Percentiles rank a stretch among this genome's conserved stretches.
These are phyloP conservation scores for Thymelicus lineola DNA, from an alignment of 2,888 invertebrate genomes.

Conservation along the genomic window DNA sequence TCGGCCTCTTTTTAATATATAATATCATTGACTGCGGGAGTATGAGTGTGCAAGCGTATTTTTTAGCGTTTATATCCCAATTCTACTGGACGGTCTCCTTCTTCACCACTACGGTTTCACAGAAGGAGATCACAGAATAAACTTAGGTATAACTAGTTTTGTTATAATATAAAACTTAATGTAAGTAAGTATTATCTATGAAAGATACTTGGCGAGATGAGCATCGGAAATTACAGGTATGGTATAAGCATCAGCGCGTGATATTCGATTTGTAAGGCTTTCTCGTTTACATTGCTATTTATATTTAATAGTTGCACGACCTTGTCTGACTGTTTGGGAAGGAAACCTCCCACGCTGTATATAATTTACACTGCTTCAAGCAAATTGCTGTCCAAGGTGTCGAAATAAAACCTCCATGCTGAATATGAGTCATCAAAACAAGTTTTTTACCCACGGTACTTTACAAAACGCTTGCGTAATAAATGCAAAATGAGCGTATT, in stretches of 20 bases:
- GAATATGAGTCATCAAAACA: slow-evolving; percentile 36
- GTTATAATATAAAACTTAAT: no score
- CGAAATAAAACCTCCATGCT: slow-evolving; percentile 40
- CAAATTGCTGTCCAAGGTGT: slow-evolving; percentile 42
- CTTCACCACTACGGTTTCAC: no score
- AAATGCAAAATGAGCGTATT: neutral
- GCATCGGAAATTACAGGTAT: no score
- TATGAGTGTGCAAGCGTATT: no score
- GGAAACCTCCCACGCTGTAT: slow-evolving; percentile 43
- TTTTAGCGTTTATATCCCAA: no score
- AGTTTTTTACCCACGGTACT: slow-evolving; percentile 8
- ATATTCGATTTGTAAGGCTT: slow-evolving; percentile 16
- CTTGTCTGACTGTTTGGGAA: slow-evolving; percentile 35
- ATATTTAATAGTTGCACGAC: slow-evolving; percentile 7
- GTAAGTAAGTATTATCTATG: no score
- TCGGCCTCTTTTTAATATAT: no score
- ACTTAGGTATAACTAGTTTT: no score
- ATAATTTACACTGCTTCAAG: slow-evolving; percentile 39
- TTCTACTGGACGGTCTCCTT: no score
- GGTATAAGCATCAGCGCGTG: neutral
- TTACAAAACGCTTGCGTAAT: neutral
- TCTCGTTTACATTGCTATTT: slow-evolving; percentile 9
- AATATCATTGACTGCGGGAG: no score
- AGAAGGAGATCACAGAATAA: no score
- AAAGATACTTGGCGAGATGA: no score